phyloP scores from a whole-genome alignment of 2,888 invertebrate species.

The Lithophane socia region DNA sequence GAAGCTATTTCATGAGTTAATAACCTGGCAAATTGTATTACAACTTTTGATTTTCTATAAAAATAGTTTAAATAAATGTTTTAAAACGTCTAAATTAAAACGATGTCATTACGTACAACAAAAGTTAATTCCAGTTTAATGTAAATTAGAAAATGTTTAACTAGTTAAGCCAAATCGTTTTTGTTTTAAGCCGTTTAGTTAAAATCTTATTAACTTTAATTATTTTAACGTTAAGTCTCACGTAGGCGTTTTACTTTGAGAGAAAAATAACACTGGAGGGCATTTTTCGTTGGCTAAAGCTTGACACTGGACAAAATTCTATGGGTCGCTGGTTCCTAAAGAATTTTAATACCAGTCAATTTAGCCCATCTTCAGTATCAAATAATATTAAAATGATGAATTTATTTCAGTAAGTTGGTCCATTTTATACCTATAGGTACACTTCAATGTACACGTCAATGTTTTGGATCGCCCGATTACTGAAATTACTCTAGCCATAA shows the following conservation, averaged over 20 bases:
- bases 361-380: neutral
- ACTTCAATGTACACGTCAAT: neutral
- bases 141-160: slow-evolving; percentile 57
- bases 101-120: slow-evolving; percentile 32
- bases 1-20: neutral
- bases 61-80: neutral
- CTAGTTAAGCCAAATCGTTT: slow-evolving; percentile 55
- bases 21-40: neutral
- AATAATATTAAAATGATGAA: neutral
- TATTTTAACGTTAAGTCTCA: slow-evolving; percentile 36
- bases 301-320: neutral
- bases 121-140: slow-evolving; percentile 47
- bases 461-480: neutral
- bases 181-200: slow-evolving; percentile 57
- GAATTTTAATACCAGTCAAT: neutral
- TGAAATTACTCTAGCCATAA: neutral
- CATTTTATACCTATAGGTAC: neutral
- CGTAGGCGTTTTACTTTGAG: slow-evolving; percentile 21
- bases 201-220: slow-evolving; percentile 47
- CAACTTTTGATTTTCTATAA: neutral
- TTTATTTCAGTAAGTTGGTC: neutral
- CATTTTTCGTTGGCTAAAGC: neutral
- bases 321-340: neutral
- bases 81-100: slow-evolving; percentile 1
- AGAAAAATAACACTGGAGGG: neutral